A percentile compares a stretch with the other conserved stretches of the same genome.
Evolutionary conservation across 2,888 invertebrate species (phyloP).

Genomic region (Boloria selene): DNA sequence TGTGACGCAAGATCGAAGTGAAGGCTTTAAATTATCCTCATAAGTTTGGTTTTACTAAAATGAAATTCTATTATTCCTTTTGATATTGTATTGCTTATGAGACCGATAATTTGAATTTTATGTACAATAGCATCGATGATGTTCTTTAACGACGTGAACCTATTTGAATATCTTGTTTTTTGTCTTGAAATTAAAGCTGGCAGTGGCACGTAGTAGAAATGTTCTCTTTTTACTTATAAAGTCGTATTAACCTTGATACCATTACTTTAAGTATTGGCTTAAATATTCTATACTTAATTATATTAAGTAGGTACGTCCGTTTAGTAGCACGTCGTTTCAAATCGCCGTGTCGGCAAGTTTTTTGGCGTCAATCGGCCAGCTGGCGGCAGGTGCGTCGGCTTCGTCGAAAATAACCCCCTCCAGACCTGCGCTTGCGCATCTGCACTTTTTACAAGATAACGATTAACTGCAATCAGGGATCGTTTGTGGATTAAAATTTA

Average conservation of each 20-base stretch:
- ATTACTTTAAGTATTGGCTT: background rate
- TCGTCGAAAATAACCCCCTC: conserved; percentile 45
- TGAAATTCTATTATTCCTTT: too few species aligned
- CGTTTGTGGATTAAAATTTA: conserved; percentile 22
- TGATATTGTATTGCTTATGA: too few species aligned
- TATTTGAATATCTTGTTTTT: too few species aligned
- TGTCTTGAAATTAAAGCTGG: too few species aligned
- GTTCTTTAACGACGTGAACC: too few species aligned
- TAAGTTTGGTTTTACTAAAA: background rate
- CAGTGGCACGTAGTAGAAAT: too few species aligned
- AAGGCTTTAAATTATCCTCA: background rate
- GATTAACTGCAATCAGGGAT: conserved; percentile 28
- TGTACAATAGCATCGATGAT: too few species aligned
- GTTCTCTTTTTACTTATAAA: background rate
- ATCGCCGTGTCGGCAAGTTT: conserved; percentile 41
- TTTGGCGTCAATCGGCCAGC: conserved; percentile 42
- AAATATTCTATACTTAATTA: conserved; percentile 15
- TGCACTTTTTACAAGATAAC: conserved; percentile 33
- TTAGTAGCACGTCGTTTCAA: conserved; percentile 26
- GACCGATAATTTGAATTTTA: too few species aligned
- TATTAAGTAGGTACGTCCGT: conserved; percentile 14
- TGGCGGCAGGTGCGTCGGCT: conserved; percentile 58
- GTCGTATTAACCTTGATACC: background rate
- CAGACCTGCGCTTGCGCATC: conserved; percentile 33
- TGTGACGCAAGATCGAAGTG: conserved; percentile 9